These are phyloP conservation scores for Alviniconcha marisindica DNA, from an alignment of 1,140 invertebrate genomes.

Conservation along the genomic window DNA sequence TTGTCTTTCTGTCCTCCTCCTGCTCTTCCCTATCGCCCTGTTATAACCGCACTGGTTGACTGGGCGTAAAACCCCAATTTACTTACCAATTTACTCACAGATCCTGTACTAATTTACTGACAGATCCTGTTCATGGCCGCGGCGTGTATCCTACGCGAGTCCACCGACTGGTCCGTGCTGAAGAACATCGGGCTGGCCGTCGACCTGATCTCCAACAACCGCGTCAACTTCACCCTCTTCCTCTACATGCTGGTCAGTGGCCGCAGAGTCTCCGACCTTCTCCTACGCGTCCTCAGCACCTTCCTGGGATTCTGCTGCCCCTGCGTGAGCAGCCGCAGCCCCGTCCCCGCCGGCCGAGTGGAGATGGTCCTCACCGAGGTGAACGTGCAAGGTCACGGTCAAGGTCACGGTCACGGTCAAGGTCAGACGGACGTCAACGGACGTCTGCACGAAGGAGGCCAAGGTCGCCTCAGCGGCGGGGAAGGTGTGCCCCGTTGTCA, in stretches of 20 bases:
- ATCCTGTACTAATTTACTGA: no score
- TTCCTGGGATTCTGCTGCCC: background rate
- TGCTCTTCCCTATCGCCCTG: no score
- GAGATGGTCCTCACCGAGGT: background rate
- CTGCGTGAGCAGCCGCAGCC: background rate
- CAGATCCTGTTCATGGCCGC: background rate
- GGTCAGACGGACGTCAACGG: background rate
- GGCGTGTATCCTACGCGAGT: background rate
- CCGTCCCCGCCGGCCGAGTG: background rate
- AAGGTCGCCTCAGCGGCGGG: background rate
- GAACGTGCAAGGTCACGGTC: background rate
- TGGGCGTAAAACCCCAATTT: no score
- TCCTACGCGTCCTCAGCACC: background rate
- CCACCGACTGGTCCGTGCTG: background rate
- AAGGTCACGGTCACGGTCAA: background rate
- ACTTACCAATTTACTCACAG: no score
- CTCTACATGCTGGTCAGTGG: conserved; percentile 14
- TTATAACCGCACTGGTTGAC: no score
- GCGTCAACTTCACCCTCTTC: conserved; percentile 23
- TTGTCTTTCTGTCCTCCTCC: no score
- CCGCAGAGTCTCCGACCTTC: background rate
- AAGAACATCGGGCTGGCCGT: conserved; percentile 23
- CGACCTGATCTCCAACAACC: conserved; percentile 30
- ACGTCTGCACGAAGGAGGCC: background rate
- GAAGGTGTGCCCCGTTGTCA: background rate